Base-by-base conservation (phyloP, 2,888 invertebrate genomes). In the Pristionchus exspectatus region DNA sequence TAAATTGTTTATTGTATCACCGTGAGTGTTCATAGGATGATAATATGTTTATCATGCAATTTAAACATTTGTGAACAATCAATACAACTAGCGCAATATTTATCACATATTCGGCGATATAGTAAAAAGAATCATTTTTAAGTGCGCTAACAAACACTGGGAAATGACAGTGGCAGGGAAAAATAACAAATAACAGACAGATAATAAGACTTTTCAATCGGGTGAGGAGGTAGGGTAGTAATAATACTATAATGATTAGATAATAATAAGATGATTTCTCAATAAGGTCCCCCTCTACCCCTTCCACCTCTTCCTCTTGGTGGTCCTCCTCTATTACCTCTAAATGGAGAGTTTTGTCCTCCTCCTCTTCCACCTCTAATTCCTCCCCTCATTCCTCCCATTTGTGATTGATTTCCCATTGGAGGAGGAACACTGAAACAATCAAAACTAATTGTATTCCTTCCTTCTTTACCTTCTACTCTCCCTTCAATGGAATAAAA, bases 201-300 rank as follows among this genome's bases (percentile, higher is more conserved):
- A 27, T 81, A 81, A 59, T 85, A 85, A 27, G 33, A 30, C 18
- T 30, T 50, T 27, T 27, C 24, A 44, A 38, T 27, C 5, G 81
- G 38, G 27, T 81, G 81, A 50, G 74, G 56, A 63, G 59, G n/a
- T 50, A 59, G 27, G 59, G n/a, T 50, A 59, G 27, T 85, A 10
- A 30, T 59, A 30, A 59, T 59, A 59, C 56, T 56, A n/a, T 16
- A 27, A n/a, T 59, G 85, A 59, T 56, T 56, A 85, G 24, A n/a
- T 12, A 81, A 24, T 27, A n/a, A 81, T n/a, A 27, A 27, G 44
- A 85, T 44, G n/a, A 12, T 27, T 21, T 44, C 0, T 69, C 69
- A 87, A 69, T 87, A 87, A 10, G 69, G 87, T n/a, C n/a, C 50
- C 10, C 87, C 87, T 44, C 87, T 66, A 7, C 87, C 87, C 50